Percentiles rank a stretch among this genome's conserved stretches.
phyloP scores from a whole-genome alignment of 2,113 vertebrate species.

The Marmota monax region DNA sequence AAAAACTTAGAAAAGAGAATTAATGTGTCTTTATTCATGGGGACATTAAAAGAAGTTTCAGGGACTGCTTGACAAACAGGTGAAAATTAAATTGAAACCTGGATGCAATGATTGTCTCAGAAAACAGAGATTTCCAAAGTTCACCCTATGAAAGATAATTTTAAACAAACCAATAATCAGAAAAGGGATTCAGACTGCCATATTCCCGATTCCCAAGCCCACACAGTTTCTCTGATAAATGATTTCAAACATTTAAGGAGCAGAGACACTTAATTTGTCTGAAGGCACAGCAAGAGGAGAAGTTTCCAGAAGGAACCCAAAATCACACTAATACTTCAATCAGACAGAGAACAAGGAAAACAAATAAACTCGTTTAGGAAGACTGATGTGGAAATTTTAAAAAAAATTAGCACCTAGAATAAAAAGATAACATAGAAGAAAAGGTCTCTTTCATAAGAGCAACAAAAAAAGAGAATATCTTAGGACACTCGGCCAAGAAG shows the following conservation, averaged over 20 bases:
- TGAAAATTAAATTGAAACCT: neutral
- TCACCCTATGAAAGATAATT: neutral
- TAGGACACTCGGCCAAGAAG: neutral
- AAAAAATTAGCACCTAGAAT: neutral
- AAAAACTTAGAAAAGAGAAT: conserved; percentile 16
- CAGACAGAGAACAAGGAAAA: neutral
- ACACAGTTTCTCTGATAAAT: conserved; percentile 1
- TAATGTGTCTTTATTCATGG: neutral
- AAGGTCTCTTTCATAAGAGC: neutral
- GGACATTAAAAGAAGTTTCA: neutral
- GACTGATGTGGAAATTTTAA: neutral
- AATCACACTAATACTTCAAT: neutral
- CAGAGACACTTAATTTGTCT: neutral
- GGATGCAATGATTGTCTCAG: conserved; percentile 2
- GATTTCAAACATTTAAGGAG: neutral
- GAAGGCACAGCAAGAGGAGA: neutral
- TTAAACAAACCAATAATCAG: neutral
- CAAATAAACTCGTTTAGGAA: neutral
- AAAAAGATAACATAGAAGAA: neutral
- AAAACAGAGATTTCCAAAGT: conserved; percentile 10
- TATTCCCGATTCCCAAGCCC: neutral
- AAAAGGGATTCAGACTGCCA: neutral
- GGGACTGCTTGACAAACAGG: neutral
- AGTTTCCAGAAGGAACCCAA: neutral
- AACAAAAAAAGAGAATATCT: neutral